Evolutionary conservation across 2,888 invertebrate species (phyloP).

Genomic region (Melanostoma scalare): DNA sequence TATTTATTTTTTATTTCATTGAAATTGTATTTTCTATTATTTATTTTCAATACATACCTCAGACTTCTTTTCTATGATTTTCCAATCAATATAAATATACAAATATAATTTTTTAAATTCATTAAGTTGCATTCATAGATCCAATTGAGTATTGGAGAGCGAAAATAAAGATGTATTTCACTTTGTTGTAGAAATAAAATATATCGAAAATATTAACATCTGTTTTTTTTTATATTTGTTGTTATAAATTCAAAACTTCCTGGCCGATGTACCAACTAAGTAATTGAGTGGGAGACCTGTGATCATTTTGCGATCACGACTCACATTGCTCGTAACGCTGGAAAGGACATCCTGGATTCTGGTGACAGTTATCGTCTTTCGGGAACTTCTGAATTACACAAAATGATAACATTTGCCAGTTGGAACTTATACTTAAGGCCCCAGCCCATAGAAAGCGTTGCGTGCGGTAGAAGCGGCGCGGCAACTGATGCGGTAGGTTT

Average conservation of each 20-base stretch:
- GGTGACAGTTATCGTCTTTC: no score
- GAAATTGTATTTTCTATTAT: conserved; percentile 22
- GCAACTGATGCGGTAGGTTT: no score
- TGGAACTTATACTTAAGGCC: no score
- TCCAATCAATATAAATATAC: conserved; percentile 24
- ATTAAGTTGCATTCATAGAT: conserved; percentile 10
- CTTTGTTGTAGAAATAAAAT: conserved; percentile 62
- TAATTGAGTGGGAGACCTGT: no score
- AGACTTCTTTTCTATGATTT: conserved; percentile 39
- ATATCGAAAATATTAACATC: conserved; percentile 30
- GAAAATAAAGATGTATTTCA: conserved; percentile 52
- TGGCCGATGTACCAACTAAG: no score
- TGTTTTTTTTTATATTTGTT: neutral
- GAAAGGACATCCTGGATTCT: no score
- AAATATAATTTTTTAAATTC: conserved; percentile 33
- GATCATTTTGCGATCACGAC: no score
- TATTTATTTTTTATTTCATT: conserved; percentile 12
- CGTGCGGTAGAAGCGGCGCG: no score
- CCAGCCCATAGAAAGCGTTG: no score
- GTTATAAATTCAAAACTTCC: neutral
- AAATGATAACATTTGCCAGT: no score
- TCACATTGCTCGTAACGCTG: no score
- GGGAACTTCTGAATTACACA: no score
- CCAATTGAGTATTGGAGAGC: conserved; percentile 22
- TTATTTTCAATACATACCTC: conserved; percentile 59